Percentiles rank a stretch among this genome's conserved stretches.
These are phyloP conservation scores for Brachyistius frenatus DNA, from an alignment of 2,113 vertebrate species.

Conservation along the genomic window DNA sequence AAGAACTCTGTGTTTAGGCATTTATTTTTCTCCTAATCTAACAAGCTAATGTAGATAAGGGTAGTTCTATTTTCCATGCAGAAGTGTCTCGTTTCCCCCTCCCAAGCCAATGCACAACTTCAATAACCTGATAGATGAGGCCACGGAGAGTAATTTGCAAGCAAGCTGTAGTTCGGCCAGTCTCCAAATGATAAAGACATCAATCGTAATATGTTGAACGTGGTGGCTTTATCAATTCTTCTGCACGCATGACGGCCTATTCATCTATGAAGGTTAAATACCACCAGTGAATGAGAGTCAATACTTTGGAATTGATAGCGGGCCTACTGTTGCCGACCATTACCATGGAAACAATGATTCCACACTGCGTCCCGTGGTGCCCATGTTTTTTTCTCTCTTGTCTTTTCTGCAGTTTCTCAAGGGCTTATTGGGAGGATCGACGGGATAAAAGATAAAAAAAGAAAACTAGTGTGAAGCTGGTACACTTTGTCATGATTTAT, in stretches of 20 bases:
- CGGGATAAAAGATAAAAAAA: constrained; percentile 70
- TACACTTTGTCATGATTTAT: constrained; percentile 78
- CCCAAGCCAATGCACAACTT: constrained; percentile 50
- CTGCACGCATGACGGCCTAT: constrained; percentile 58
- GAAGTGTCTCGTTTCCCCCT: background rate
- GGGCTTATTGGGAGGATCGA: constrained; percentile 68
- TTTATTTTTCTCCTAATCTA: background rate
- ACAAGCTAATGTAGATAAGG: constrained; percentile 18
- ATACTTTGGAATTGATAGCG: constrained; percentile 80
- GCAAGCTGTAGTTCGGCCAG: constrained; percentile 54
- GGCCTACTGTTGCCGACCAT: constrained; percentile 76
- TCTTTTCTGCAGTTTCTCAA: constrained; percentile 75
- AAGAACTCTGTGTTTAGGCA: too few relatives aligned
- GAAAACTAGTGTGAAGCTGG: constrained; percentile 45
- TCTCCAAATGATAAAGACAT: constrained; percentile 78
- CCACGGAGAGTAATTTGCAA: constrained; percentile 67
- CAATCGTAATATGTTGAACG: constrained; percentile 70
- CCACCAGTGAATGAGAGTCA: constrained; percentile 79
- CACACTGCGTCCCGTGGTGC: constrained; percentile 55
- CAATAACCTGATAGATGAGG: constrained; percentile 65
- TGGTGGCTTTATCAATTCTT: constrained; percentile 74
- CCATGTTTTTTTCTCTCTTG: constrained; percentile 35
- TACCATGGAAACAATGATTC: constrained; percentile 82
- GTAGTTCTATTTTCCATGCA: background rate
- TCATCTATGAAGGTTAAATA: constrained; percentile 83